Evolutionary conservation across 2,113 vertebrate genomes (phyloP), one percentile per base, ranked within the genome.

Genomic region (Junco hyemalis): DNA sequence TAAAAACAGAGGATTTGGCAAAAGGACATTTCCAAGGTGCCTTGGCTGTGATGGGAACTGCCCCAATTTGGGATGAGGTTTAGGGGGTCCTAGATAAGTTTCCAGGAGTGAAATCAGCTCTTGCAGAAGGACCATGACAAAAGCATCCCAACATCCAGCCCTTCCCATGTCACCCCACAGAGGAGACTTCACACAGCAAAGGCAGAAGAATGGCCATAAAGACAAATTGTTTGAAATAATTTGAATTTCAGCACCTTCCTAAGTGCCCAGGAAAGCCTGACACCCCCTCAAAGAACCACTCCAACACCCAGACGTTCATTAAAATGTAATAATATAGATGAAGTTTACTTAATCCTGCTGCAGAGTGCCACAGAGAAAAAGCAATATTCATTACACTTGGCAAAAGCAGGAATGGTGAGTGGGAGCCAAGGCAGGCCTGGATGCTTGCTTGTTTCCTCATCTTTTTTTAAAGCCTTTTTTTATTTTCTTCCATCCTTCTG

Each of bases 401-500:
- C 96, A 96, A 78, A 57, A 82, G 83, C 59, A 79, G 87, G 83
- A 59, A 64, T 68, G 83, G 93, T 95, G 83, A 53, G 87, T 95
- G 66, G 90, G 79, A 94, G 76, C 93, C 81, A 40, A 21, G 38
- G 88, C 73, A 88, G 79, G 48, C 81, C 87, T 85, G 79, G 83
- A 88, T 88, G 86, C 93, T 77, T 96, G 54, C 95, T 94, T 96
- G 92, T 93, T 91, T 96, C 90, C 94, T 90, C 63, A 25, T 94
- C 90, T 96, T 84, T 94, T 94, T 92, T 89, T 83, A 84, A 97
- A 93, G 70, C 53, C 71, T 90, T 91, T 92, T 86, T 86, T 83
- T 76, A 61, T 92, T 95, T 96, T 92, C 88, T 92, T 92, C 81
- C 81, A 88, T 81, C 87, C 51, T 87, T 96, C 88, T 90, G 64